A percentile compares a stretch with the other conserved stretches of the same genome.
These are phyloP conservation scores for Sphecodes monilicornis DNA, from an alignment of 2,888 invertebrate species.

Conservation along the genomic window DNA sequence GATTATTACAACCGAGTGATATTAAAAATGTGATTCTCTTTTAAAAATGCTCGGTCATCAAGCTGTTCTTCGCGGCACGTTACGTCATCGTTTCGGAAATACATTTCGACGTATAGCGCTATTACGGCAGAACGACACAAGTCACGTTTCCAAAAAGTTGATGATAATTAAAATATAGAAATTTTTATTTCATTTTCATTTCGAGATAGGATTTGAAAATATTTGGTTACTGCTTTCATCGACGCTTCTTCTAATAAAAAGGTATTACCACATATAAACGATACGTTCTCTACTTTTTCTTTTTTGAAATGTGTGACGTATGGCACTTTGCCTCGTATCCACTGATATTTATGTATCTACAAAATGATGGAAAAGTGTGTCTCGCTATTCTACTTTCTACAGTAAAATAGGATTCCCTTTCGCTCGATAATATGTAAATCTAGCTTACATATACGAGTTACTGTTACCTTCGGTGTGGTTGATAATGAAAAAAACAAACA, in stretches of 20 bases:
- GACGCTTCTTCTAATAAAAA: neutral
- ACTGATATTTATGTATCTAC: neutral
- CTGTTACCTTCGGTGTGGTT: neutral
- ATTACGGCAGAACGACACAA: neutral
- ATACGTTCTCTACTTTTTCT: too few species aligned
- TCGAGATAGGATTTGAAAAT: neutral
- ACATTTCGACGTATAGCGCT: neutral
- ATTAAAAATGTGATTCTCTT: neutral
- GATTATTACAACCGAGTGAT: neutral
- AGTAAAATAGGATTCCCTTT: neutral
- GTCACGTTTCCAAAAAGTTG: neutral
- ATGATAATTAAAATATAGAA: neutral
- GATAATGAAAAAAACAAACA: neutral
- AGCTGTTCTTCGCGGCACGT: neutral
- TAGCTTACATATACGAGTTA: constrained; percentile 71
- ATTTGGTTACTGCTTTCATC: neutral
- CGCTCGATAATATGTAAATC: constrained; percentile 69
- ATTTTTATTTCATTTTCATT: neutral
- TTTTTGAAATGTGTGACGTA: too few species aligned
- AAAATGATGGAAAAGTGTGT: neutral
- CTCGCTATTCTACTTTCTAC: neutral
- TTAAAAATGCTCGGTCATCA: neutral
- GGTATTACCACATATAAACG: too few species aligned
- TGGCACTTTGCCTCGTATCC: neutral
- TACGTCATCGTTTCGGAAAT: neutral